Evolutionary conservation across 2,888 invertebrate species (phyloP).

Genomic region (Lampropteryx suffumata): DNA sequence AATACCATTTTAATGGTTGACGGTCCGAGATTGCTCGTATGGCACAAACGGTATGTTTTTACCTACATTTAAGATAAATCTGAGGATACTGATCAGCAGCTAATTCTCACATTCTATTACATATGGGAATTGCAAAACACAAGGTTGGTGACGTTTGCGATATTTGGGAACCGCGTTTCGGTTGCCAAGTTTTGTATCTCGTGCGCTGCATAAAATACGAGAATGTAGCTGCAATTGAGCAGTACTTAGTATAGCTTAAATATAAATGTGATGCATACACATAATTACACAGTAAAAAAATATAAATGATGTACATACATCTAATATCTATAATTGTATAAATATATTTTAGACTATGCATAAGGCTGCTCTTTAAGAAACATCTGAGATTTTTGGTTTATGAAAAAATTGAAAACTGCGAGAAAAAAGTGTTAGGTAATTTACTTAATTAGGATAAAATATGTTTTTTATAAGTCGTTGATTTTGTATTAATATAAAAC

Average conservation of each 20-base stretch:
- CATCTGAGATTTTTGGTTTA: slow-evolving; percentile 23
- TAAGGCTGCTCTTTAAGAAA: slow-evolving; percentile 19
- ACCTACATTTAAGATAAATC: too few relatives aligned
- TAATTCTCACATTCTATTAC: too few relatives aligned
- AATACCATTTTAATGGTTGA: too few relatives aligned
- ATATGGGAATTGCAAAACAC: too few relatives aligned
- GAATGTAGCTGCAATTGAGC: slow-evolving; percentile 10
- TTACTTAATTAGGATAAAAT: slow-evolving; percentile 9
- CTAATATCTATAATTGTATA: slow-evolving; percentile 29
- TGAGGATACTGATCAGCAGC: too few relatives aligned
- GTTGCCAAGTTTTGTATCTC: too few relatives aligned
- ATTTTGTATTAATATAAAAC: slow-evolving; percentile 14
- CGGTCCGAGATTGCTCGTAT: neutral
- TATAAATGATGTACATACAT: slow-evolving; percentile 33
- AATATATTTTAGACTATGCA: slow-evolving; percentile 27
- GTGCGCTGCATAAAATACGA: neutral
- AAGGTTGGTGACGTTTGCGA: too few relatives aligned
- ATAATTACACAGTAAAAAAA: slow-evolving; percentile 33
- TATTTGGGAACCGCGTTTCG: too few relatives aligned
- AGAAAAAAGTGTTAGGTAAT: slow-evolving; percentile 6
- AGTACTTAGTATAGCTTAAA: neutral
- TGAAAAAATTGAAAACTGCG: slow-evolving; percentile 8
- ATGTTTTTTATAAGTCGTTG: slow-evolving; percentile 15
- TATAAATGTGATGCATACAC: slow-evolving; percentile 10
- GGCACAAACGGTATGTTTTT: neutral